Percentiles rank a stretch among this genome's conserved stretches.
Conservation (phyloP, 2,888 invertebrate genomes). For the Torymus aiolomorphi region DNA sequence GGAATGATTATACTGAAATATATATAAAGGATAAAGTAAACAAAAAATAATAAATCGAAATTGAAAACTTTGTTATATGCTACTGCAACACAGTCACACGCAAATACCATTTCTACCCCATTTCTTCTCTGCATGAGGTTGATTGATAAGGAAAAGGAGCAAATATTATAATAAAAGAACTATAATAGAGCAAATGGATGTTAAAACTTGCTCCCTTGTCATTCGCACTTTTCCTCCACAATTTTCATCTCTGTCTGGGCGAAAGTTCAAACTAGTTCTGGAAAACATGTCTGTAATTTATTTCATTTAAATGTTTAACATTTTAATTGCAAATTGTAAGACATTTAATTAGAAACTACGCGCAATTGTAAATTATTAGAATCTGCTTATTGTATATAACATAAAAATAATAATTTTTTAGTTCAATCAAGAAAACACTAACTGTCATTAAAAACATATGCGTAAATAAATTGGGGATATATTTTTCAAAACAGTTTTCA, state of each 20-base stretch:
- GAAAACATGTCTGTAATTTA: conserved; percentile 40
- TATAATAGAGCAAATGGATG: conserved; percentile 46
- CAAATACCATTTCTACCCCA: conserved; percentile 49
- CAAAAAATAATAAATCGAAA: conserved; percentile 42
- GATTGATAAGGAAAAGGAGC: conserved; percentile 31
- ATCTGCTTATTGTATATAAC: background rate
- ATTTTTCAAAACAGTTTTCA: conserved; percentile 31
- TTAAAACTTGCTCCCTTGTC: conserved; percentile 40
- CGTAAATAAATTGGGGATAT: conserved; percentile 22
- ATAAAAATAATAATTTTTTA: conserved; percentile 5
- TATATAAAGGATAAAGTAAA: conserved; percentile 41
- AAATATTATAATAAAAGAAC: conserved; percentile 42
- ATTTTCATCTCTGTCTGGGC: conserved; percentile 42
- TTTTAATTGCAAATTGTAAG: background rate
- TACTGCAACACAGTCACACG: conserved; percentile 40
- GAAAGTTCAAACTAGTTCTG: conserved; percentile 14
- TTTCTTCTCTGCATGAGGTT: conserved; percentile 39
- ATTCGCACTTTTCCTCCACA: conserved; percentile 39
- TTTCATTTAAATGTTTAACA: conserved; percentile 20
- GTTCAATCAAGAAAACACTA: background rate
- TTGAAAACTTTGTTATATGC: conserved; percentile 49
- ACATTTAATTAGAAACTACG: background rate
- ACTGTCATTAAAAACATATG: conserved; percentile 26
- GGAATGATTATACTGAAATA: conserved; percentile 52
- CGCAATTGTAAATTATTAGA: background rate